Evolutionary conservation across 2,113 vertebrate species (phyloP).

Genomic region (Pomatorhinus ruficollis): DNA sequence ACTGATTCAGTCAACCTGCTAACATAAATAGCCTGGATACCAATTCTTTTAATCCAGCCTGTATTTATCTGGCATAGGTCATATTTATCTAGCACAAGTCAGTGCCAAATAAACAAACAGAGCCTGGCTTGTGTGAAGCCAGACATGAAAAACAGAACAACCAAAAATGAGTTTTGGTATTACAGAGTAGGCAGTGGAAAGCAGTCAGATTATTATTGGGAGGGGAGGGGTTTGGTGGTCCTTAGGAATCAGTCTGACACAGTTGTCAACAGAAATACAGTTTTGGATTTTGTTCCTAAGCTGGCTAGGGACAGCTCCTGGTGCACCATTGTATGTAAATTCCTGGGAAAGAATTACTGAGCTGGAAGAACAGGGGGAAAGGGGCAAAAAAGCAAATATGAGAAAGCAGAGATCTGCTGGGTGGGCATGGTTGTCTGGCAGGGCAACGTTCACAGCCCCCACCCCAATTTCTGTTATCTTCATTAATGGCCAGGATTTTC

Average conservation of each 20-base stretch:
- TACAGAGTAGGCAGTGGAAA: not conserved
- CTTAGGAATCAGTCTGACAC: not conserved
- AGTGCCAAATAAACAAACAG: not conserved
- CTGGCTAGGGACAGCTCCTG: not conserved
- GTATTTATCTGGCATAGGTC: not conserved
- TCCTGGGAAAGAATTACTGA: not conserved
- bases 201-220: not conserved
- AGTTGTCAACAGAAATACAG: not conserved
- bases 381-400: not conserved
- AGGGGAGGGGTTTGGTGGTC: not conserved
- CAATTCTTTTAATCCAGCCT: not conserved
- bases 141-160: not conserved
- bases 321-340: not conserved
- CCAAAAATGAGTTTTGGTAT: not conserved
- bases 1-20: not conserved
- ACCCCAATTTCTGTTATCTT: not conserved
- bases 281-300: not conserved
- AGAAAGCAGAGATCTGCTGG: not conserved
- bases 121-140: not conserved
- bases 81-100: not conserved
- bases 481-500: not conserved
- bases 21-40: not conserved
- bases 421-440: not conserved
- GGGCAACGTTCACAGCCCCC: not conserved
- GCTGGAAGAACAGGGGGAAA: not conserved